Percentiles rank a stretch among this genome's conserved stretches.
These are phyloP conservation scores for Stomatorhinus walkeri DNA, from an alignment of 2,797 vertebrate species.

Conservation along the genomic window DNA sequence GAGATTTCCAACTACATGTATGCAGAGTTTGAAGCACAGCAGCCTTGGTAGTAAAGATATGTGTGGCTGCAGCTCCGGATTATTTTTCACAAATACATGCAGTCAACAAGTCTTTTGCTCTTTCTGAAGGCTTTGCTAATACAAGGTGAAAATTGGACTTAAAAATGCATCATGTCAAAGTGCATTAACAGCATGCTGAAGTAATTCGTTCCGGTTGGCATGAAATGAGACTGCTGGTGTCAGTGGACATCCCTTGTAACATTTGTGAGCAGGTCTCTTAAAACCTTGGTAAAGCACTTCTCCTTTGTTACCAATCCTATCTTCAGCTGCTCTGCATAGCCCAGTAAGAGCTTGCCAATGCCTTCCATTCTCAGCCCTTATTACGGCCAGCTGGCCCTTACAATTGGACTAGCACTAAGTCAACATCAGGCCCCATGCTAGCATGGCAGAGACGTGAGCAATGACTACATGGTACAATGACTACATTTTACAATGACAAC, in stretches of 20 bases:
- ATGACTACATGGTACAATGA: background rate
- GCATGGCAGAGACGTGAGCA: background rate
- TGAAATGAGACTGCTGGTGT: background rate
- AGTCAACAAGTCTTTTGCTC: background rate
- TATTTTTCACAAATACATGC: background rate
- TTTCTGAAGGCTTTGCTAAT: constrained; percentile 15
- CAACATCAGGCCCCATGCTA: background rate
- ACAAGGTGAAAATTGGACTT: constrained; percentile 1
- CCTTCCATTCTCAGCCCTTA: background rate
- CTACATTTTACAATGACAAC: no score
- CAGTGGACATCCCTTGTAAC: background rate
- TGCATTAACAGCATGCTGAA: background rate
- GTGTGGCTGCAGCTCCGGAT: background rate
- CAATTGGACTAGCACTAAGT: background rate
- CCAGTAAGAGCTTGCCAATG: background rate
- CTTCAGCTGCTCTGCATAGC: background rate
- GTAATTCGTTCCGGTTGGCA: background rate
- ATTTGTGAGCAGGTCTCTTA: background rate
- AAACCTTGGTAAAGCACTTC: background rate
- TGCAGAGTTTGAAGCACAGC: background rate
- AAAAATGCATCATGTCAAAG: constrained; percentile 8
- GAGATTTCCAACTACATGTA: background rate
- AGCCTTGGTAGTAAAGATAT: background rate
- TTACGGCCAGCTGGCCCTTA: background rate
- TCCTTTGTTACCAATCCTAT: background rate